phyloP scores from a whole-genome alignment of 2,888 invertebrate species.

The Dryococelus australis region DNA sequence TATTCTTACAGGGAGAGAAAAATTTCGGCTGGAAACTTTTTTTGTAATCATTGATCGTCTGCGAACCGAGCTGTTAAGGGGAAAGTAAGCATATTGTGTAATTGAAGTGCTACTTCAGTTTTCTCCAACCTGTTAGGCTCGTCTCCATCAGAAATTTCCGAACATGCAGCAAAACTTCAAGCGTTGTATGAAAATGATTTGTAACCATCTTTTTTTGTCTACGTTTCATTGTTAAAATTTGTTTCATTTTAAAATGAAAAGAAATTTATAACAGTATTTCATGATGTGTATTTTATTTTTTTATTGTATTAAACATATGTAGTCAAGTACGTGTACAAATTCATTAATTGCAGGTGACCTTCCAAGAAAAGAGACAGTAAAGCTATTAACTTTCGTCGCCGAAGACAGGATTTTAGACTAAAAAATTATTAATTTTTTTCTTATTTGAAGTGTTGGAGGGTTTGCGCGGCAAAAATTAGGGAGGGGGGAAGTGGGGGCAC shows the following conservation, averaged over 20 bases:
- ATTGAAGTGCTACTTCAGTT: not conserved
- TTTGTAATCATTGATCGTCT: not conserved
- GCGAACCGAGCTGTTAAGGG: not conserved
- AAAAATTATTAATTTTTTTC: too few species aligned
- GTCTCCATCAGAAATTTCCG: too few species aligned
- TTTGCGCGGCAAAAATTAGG: too few species aligned
- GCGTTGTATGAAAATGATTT: slow-evolving; percentile 17
- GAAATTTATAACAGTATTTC: too few species aligned
- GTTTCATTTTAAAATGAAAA: too few species aligned
- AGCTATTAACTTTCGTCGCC: not conserved
- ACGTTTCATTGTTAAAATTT: not conserved
- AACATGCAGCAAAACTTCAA: not conserved
- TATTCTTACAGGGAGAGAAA: not conserved
- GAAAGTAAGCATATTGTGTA: not conserved
- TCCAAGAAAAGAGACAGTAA: not conserved
- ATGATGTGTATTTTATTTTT: too few species aligned
- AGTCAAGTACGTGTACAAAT: too few species aligned
- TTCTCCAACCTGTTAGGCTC: not conserved
- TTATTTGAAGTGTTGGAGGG: too few species aligned
- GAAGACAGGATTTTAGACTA: not conserved
- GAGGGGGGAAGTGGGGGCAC: not conserved
- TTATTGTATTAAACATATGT: not conserved
- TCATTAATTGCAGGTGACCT: too few species aligned
- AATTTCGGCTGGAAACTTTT: not conserved
- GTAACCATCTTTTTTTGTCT: slow-evolving; percentile 22